Base-by-base conservation (phyloP, 2,888 invertebrate genomes). In the Hemistola chrysoprasaria region DNA sequence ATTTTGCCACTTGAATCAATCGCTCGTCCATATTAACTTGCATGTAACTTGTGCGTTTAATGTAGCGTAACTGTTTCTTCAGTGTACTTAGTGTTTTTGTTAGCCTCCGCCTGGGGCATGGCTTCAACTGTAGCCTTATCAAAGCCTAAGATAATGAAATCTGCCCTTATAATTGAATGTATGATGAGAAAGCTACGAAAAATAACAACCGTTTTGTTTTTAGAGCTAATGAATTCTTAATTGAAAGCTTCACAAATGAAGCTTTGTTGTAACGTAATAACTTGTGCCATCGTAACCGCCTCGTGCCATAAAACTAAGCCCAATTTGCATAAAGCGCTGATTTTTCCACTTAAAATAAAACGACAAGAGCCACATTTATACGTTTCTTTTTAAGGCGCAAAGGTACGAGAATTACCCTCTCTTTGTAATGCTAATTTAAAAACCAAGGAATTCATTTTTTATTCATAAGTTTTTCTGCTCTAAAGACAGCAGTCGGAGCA, bases 391-490 rank as follows among this genome's bases (percentile, higher is more conserved):
- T 68, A 75, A 67, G 71, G 72, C 77, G 80, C 76, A 69, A 79
- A 83, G 83, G 83, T 84, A 84, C 77, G 82, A 68, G 76, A 86
- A 86, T 86, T 84, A 82, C 85, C 83, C 80, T 79, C 74, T 80
- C 85, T 86, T 85, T 86, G 86, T 85, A 72, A 87, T 86, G 86
- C 84, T 85, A 87, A 87, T 87, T 86, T 87, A 79, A 83, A 85
- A 85, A 85, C 86, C 82, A 83, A 83, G 85, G 85, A 82, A 83
- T 87, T 86, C 86, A 86, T 87, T 85, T 85, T 86, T 86, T 87
- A 88, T 88, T 88, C 87, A 86, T 86, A 86, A 86, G 85, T 85
- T 86, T 86, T 86, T 85, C 81, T 81, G 81, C 78, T 81, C 77
- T 73, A 73, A 78, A 83, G 81, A 78, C 73, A 75, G 74, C 83